phyloP scores from a whole-genome alignment of 2,797 vertebrate genomes.

The Lagorchestes hirsutus region DNA sequence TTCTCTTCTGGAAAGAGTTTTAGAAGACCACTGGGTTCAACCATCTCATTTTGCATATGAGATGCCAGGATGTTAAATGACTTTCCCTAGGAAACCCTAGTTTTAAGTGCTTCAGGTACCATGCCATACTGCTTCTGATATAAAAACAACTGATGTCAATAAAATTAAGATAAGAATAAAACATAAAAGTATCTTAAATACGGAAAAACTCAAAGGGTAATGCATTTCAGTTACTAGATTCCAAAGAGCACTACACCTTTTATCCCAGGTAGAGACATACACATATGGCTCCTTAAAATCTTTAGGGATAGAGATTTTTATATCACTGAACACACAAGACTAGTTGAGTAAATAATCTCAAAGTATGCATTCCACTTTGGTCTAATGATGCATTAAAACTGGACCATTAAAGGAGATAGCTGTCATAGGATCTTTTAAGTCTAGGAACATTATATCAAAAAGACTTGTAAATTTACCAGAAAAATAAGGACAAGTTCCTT shows the following conservation, averaged over 20 bases:
- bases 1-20: background rate
- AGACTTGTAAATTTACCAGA: background rate
- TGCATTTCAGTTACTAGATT: background rate
- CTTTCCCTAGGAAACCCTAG: background rate
- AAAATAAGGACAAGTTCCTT: background rate
- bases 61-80: background rate
- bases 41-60: background rate
- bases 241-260: background rate
- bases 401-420: background rate
- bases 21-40: background rate
- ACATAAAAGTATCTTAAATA: background rate
- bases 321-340: background rate
- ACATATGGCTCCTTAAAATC: background rate
- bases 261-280: background rate
- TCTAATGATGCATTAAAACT: background rate
- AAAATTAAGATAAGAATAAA: background rate
- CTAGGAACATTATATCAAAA: background rate
- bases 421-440: background rate
- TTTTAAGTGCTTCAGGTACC: background rate
- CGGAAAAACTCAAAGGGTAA: background rate
- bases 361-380: background rate
- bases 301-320: background rate
- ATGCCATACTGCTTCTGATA: background rate
- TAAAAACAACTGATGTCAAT: background rate
- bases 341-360: background rate